These are phyloP conservation scores for Motacilla alba DNA, from an alignment of 2,113 vertebrate genomes.

Conservation along the genomic window DNA sequence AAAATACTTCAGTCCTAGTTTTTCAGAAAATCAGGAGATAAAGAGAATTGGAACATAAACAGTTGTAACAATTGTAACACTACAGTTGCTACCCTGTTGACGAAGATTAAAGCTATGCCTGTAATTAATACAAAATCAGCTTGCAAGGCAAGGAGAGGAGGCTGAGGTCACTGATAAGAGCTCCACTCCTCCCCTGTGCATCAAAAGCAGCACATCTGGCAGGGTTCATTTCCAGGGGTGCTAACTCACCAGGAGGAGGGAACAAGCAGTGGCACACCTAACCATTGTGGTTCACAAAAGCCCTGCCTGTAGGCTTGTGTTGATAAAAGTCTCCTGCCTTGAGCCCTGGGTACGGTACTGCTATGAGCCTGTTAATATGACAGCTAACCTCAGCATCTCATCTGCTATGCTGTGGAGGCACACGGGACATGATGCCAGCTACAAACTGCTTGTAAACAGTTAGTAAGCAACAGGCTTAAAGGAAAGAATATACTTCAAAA, in stretches of 20 bases:
- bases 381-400: not conserved
- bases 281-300: not conserved
- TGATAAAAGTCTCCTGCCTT: not conserved
- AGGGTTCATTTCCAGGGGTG: not conserved
- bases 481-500: not conserved
- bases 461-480: not conserved
- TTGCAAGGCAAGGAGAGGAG: not conserved
- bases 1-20: not conserved
- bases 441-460: not conserved
- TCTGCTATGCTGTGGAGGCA: not conserved
- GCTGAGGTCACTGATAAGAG: not conserved
- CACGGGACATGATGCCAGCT: rapidly evolving
- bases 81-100: not conserved
- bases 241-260: not conserved
- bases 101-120: not conserved
- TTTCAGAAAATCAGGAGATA: not conserved
- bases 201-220: not conserved
- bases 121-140: constrained; percentile 3
- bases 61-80: not conserved
- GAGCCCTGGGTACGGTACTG: not conserved
- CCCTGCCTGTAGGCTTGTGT: not conserved
- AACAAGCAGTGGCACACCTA: not conserved
- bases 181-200: rapidly evolving
- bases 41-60: not conserved
- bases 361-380: not conserved